A percentile compares a stretch with the other conserved stretches of the same genome.
phyloP scores from a whole-genome alignment of 1,140 invertebrate genomes.

The Drosophila melanica region DNA sequence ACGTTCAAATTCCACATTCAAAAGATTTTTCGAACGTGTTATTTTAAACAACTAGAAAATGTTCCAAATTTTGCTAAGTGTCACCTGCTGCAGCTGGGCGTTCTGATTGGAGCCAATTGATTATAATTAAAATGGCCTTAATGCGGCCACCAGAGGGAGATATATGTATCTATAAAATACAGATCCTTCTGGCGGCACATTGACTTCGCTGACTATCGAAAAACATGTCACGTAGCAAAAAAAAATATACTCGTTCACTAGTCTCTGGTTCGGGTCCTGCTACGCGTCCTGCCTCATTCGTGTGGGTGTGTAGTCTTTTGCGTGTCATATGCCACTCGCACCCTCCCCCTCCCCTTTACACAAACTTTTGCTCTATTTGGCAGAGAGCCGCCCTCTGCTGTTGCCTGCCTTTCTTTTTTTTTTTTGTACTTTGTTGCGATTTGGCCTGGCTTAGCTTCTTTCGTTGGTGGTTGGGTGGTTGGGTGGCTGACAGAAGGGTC shows the following conservation, averaged over 20 bases:
- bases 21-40: no score
- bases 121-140: conserved; percentile 73
- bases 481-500: conserved; percentile 15
- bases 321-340: background rate
- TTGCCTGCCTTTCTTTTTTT: background rate
- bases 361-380: conserved; percentile 67
- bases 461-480: conserved; percentile 24
- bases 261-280: background rate
- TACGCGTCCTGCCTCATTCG: background rate
- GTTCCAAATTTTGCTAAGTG: no score
- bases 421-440: conserved; percentile 58
- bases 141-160: conserved; percentile 50
- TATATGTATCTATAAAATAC: conserved; percentile 27
- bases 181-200: conserved; percentile 40
- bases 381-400: conserved; percentile 42
- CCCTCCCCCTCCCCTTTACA: background rate
- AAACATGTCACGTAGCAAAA: conserved; percentile 70
- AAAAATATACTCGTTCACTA: conserved; percentile 62
- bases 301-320: background rate
- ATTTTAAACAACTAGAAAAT: no score
- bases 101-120: conserved; percentile 70
- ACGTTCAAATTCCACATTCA: no score
- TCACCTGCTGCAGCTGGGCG: conserved; percentile 25
- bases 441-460: conserved; percentile 52
- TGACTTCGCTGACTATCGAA: conserved; percentile 60